Conservation (phyloP, 2,888 invertebrate genomes). For the Dicycla oo region DNA sequence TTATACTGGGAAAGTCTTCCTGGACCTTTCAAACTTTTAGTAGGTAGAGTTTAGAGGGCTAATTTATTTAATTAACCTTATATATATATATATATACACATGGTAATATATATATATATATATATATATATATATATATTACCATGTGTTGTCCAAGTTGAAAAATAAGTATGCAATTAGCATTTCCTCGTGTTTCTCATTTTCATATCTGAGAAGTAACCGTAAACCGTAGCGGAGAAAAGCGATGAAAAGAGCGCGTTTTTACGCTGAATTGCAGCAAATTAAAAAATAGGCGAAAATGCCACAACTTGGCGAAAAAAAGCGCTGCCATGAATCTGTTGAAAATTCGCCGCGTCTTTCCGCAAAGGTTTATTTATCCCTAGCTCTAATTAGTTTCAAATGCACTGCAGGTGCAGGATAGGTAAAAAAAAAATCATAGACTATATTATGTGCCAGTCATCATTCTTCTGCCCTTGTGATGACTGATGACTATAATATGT, state of each 20-base stretch:
- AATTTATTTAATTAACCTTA: slow-evolving; percentile 24
- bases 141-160: not conserved
- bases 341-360: too few relatives aligned
- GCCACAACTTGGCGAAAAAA: not conserved
- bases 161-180: not conserved
- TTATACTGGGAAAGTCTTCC: not conserved
- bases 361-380: too few relatives aligned
- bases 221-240: not conserved
- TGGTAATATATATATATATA: too few relatives aligned
- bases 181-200: not conserved
- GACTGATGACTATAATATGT: too few relatives aligned
- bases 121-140: too few relatives aligned
- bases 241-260: not conserved
- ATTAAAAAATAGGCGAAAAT: not conserved
- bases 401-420: too few relatives aligned
- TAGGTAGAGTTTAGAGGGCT: not conserved
- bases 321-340: not conserved
- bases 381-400: not conserved
- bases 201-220: not conserved
- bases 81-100: too few relatives aligned
- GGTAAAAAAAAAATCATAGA: too few relatives aligned
- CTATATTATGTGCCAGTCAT: too few relatives aligned
- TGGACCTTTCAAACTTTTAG: slow-evolving; percentile 10
- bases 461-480: too few relatives aligned
- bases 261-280: too few relatives aligned